These are phyloP conservation scores for Hyppa rectilinea DNA, from an alignment of 2,888 invertebrate genomes.

Conservation along the genomic window DNA sequence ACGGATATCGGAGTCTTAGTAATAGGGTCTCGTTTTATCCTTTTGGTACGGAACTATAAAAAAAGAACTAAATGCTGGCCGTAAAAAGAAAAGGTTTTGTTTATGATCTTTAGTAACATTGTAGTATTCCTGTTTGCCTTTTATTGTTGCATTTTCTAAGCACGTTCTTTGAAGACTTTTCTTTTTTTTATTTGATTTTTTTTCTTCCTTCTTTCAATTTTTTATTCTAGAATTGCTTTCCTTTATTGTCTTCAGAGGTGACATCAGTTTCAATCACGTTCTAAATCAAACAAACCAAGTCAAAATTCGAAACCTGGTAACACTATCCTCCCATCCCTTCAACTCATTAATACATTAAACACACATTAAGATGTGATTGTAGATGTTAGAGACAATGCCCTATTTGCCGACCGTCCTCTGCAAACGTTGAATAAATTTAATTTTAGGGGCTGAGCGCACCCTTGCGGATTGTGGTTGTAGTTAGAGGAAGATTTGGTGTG, in stretches of 20 bases:
- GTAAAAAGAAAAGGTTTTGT: neutral
- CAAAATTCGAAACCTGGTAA: constrained; percentile 31
- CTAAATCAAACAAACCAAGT: constrained; percentile 10
- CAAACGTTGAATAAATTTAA: constrained; percentile 73
- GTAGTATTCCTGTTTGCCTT: too few relatives aligned
- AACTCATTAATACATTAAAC: constrained; percentile 85
- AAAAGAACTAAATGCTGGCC: neutral
- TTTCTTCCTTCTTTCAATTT: neutral
- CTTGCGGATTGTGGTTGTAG: constrained; percentile 48
- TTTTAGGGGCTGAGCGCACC: constrained; percentile 50
- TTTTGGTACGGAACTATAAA: too few relatives aligned
- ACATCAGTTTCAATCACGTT: neutral
- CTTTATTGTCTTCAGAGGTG: neutral
- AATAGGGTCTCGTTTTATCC: too few relatives aligned
- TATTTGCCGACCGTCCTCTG: constrained; percentile 79
- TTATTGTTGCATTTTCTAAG: neutral
- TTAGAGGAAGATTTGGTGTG: constrained; percentile 41
- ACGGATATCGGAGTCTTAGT: too few relatives aligned
- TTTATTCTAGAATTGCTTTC: neutral
- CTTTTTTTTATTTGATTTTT: too few relatives aligned
- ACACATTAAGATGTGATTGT: constrained; percentile 80
- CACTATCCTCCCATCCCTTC: constrained; percentile 56
- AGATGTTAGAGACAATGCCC: constrained; percentile 71
- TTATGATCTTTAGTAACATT: neutral
- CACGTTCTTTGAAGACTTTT: neutral